Evolutionary conservation across 2,888 invertebrate species (phyloP), one percentile per base, ranked within the genome.

Genomic region (Hydraecia micacea): DNA sequence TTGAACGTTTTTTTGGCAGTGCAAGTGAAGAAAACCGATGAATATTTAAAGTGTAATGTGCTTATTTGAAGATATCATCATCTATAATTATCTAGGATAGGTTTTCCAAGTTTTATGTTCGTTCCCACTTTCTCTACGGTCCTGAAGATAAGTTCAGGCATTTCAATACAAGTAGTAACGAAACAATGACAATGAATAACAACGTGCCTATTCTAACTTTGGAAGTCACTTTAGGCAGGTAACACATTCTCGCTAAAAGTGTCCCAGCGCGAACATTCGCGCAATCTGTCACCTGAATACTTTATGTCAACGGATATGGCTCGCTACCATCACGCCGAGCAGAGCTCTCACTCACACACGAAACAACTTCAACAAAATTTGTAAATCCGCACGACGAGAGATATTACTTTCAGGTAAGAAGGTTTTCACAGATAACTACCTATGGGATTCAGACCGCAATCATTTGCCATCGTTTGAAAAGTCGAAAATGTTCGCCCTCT

Each of bases 381-480:
- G 42, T 70, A 73, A 81, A 75, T 77, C 75, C 71, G 39, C 62
- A 62, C 77, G 82, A 78, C 77, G 68, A 74, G 69, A 77, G 77
- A 67, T 84, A 85, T 83, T 65, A 75, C 71, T 80, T 73, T 52
- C 87, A 88, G 88, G 86, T 88, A 84, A 79, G 72, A 73, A 81
- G 80, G 85, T 73, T 69, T 80, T 73, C 77, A 68, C 75, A 80
- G 83, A 83, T 83, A 86, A 88, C 86, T 81, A 83, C 79, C 80
- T 77, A 72, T 73, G 85, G 82, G 86, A 79, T 60, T 79, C 76
- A 81, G 82, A 84, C 85, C 89, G 75, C 86, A 87, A 87, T 86
- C 86, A 81, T 86, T 88, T 79, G 86, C 86, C 77, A 82, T 79
- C 87, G 79, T 86, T 85, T 81, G 79, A 84, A 86, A 87, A 88